These are phyloP conservation scores for Tyrophagus putrescentiae DNA, from an alignment of 1,140 invertebrate species.

Conservation along the genomic window DNA sequence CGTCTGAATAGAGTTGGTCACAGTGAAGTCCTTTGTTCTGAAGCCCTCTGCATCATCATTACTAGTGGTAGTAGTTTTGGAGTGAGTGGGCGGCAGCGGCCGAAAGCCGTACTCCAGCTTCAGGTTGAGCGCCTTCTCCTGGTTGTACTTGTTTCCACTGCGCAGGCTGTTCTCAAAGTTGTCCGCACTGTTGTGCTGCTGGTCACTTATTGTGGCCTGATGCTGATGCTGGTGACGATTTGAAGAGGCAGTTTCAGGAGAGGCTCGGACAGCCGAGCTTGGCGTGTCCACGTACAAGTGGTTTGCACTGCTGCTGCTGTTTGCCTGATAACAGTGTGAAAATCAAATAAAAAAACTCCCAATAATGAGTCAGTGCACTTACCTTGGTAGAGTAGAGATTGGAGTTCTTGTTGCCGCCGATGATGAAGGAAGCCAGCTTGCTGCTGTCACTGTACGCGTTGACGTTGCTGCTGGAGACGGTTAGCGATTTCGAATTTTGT, in stretches of 20 bases:
- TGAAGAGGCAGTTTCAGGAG: no score
- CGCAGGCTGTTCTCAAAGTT: not conserved
- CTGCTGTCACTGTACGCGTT: slow-evolving; percentile 2
- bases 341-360: no score
- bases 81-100: slow-evolving; percentile 3
- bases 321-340: not conserved
- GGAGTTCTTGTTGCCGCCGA: not conserved
- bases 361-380: no score
- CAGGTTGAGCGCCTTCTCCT: slow-evolving; percentile 12
- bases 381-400: not conserved
- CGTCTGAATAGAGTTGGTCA: slow-evolving; percentile 2
- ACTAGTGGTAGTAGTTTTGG: no score
- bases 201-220: not conserved
- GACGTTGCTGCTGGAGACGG: not conserved
- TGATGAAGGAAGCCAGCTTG: not conserved
- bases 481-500: not conserved
- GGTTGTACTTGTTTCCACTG: slow-evolving; percentile 5
- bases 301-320: not conserved
- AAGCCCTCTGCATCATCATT: not conserved
- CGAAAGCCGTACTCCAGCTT: slow-evolving; percentile 16
- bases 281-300: not conserved
- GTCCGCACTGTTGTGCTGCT: no score
- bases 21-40: slow-evolving; percentile 1
- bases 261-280: no score
- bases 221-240: no score